These are phyloP conservation scores for Heliconius cydno DNA, from an alignment of 2,888 invertebrate species.

Conservation along the genomic window DNA sequence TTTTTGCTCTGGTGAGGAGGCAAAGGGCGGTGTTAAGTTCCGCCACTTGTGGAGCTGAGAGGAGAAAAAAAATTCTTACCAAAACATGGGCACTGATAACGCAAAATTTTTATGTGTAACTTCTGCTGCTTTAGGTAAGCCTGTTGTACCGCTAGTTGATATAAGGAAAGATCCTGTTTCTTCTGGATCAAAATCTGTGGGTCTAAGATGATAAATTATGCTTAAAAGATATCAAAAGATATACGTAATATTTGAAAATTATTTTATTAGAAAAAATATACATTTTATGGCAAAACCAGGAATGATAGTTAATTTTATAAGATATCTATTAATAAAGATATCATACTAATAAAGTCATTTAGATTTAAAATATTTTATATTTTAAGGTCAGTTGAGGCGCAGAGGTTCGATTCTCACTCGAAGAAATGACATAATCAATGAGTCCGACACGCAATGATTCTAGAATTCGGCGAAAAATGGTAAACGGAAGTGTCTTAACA, in stretches of 20 bases:
- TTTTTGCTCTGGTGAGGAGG: no score
- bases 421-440: no score
- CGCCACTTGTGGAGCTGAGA: no score
- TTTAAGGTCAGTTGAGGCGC: no score
- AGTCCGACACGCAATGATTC: no score
- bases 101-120: constrained; percentile 65
- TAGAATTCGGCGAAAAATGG: no score
- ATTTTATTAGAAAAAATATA: neutral
- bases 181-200: constrained; percentile 64
- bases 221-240: neutral
- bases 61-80: constrained; percentile 51
- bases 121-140: constrained; percentile 66
- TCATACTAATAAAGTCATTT: no score
- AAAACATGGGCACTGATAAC: constrained; percentile 56
- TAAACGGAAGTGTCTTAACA: no score
- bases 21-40: no score
- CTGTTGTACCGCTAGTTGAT: constrained; percentile 72
- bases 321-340: neutral
- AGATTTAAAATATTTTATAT: no score
- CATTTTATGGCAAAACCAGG: rapidly evolving
- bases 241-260: neutral
- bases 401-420: no score
- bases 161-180: constrained; percentile 60
- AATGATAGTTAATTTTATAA: neutral
- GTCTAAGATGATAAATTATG: constrained; percentile 50